Evolutionary conservation across 2,113 vertebrate species (phyloP).

Genomic region (Panthera uncia): DNA sequence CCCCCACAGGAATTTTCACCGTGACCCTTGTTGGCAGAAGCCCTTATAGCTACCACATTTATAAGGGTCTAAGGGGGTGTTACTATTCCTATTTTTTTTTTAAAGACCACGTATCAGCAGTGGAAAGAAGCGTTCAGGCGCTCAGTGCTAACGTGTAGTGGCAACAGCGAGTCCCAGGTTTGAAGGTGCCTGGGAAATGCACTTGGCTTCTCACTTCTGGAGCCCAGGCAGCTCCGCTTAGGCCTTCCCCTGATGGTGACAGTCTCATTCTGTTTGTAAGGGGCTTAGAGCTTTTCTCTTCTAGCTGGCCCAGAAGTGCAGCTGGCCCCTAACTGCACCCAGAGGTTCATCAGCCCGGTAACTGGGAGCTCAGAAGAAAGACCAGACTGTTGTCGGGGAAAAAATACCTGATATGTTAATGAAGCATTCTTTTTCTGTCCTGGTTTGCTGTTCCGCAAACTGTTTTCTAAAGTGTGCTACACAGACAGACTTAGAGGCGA

Average conservation of each 20-base stretch:
- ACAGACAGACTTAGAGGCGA: not conserved
- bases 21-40: not conserved
- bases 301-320: too few relatives aligned
- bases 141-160: not conserved
- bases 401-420: not conserved
- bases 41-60: not conserved
- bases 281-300: not conserved
- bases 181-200: not conserved
- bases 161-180: not conserved
- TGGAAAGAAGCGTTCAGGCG: not conserved
- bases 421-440: not conserved
- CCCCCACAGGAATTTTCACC: not conserved
- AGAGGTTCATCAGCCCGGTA: not conserved
- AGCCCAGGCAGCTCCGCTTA: not conserved
- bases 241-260: not conserved
- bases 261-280: not conserved
- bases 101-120: not conserved
- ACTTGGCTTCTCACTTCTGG: not conserved
- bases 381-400: not conserved
- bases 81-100: not conserved
- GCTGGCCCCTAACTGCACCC: too few relatives aligned
- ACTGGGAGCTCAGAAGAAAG: not conserved
- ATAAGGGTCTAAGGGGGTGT: not conserved
- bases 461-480: not conserved
- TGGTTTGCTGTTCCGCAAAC: not conserved